phyloP scores from a whole-genome alignment of 2,888 invertebrate species.

The Chesias legatella region DNA sequence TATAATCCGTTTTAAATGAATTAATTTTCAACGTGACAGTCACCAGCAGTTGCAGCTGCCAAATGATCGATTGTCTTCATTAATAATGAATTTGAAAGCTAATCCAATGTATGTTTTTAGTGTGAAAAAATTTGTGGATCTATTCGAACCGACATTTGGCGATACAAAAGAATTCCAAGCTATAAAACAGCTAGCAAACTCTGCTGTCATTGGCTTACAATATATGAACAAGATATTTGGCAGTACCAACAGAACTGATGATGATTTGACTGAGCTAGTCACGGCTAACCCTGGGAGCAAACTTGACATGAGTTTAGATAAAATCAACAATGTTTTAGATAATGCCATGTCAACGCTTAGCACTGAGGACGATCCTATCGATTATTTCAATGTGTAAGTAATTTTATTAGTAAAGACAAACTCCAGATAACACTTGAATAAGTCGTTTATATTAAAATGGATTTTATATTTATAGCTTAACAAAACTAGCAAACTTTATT shows the following conservation, averaged over 20 bases:
- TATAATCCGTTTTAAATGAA: no score
- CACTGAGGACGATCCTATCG: constrained; percentile 36
- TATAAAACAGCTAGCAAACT: constrained; percentile 50
- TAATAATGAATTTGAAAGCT: no score
- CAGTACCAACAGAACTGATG: constrained; percentile 28
- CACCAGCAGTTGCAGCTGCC: no score
- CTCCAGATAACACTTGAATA: no score
- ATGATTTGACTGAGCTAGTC: constrained; percentile 18
- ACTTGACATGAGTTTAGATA: constrained; percentile 22
- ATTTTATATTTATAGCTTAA: constrained; percentile 47
- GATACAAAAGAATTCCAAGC: constrained; percentile 57
- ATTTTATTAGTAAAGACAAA: no score
- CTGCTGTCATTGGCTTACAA: constrained; percentile 41
- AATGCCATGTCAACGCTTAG: constrained; percentile 40
- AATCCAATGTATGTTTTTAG: no score
- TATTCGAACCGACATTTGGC: constrained; percentile 62
- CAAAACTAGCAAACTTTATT: constrained; percentile 52
- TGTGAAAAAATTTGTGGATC: constrained; percentile 53
- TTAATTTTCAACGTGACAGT: no score
- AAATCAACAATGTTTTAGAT: constrained; percentile 40
- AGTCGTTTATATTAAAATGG: no score
- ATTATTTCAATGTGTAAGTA: constrained; percentile 65
- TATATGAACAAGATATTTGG: constrained; percentile 53
- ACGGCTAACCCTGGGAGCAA: constrained; percentile 21
- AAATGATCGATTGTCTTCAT: no score